phyloP scores from a whole-genome alignment of 37 sponge, comb jelly and placozoan genomes.

The Spongilla lacustris region DNA sequence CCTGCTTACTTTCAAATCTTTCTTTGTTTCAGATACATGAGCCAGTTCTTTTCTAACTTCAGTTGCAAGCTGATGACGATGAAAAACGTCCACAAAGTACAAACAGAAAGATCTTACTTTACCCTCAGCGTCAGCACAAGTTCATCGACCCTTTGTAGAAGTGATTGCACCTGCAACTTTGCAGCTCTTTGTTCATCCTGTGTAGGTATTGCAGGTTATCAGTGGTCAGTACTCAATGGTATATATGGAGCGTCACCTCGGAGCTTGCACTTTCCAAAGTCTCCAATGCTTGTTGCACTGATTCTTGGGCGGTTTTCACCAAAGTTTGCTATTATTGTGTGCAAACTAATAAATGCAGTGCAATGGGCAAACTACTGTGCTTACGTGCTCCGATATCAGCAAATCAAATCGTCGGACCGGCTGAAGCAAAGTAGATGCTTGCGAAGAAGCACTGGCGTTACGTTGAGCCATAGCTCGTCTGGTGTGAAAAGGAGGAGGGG shows the following conservation, averaged over 20 bases:
- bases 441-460: neutral
- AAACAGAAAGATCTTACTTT: neutral
- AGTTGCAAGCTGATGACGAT: slow-evolving; percentile 19
- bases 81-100: neutral
- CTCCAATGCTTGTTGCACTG: slow-evolving; percentile 38
- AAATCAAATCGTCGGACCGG: neutral
- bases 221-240: neutral
- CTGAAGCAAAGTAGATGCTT: neutral
- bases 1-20: slow-evolving; percentile 6
- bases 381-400: neutral
- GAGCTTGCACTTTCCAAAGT: slow-evolving; percentile 26
- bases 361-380: neutral
- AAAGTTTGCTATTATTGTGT: slow-evolving; percentile 9
- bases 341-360: neutral
- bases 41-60: slow-evolving; percentile 24
- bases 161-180: slow-evolving; percentile 43
- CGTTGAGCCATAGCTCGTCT: neutral
- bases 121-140: slow-evolving; percentile 37
- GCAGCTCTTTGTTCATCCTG: slow-evolving; percentile 72
- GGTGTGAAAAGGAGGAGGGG: neutral
- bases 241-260: slow-evolving; percentile 10
- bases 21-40: slow-evolving; percentile 14
- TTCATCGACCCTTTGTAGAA: slow-evolving; percentile 42
- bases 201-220: neutral
- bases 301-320: slow-evolving; percentile 52